phyloP scores from a whole-genome alignment of 2,888 invertebrate species.

The Geotrupes spiniger region DNA sequence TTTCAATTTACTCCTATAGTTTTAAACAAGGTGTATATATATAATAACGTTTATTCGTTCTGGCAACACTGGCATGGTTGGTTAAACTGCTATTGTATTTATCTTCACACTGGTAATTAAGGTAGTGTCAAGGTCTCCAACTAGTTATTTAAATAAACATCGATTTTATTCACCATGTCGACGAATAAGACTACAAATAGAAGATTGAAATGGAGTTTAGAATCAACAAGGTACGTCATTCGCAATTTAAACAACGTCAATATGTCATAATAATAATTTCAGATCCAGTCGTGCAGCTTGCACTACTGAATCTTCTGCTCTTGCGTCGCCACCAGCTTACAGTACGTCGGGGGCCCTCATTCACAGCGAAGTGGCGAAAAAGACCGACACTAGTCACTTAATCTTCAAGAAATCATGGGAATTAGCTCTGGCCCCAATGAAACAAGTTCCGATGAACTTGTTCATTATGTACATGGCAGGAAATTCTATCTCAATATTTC shows the following conservation, averaged over 20 bases:
- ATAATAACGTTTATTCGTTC: too few relatives aligned
- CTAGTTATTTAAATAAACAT: background rate
- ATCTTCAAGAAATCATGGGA: conserved; percentile 97
- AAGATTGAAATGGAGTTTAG: conserved; percentile 46
- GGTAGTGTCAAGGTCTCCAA: too few relatives aligned
- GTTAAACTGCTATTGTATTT: too few relatives aligned
- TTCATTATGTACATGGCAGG: conserved; percentile 99
- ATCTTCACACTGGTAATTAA: too few relatives aligned
- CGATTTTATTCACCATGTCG: conserved; percentile 1
- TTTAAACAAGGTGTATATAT: too few relatives aligned
- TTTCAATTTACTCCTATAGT: too few relatives aligned
- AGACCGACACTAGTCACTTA: conserved; percentile 77
- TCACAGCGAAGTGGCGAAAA: conserved; percentile 76
- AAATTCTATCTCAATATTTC: conserved; percentile 98
- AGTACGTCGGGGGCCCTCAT: conserved; percentile 69
- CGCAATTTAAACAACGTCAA: background rate
- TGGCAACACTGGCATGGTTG: too few relatives aligned
- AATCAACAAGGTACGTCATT: conserved; percentile 39
- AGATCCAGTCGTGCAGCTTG: conserved; percentile 22
- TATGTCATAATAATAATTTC: conserved; percentile 8
- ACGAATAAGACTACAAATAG: conserved; percentile 24
- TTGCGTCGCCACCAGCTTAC: conserved; percentile 83
- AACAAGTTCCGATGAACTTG: conserved; percentile 98
- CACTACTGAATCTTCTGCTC: conserved; percentile 26
- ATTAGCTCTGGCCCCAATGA: conserved; percentile 88